These are phyloP conservation scores for Daubentonia madagascariensis DNA, from an alignment of 2,113 vertebrate species.

Conservation along the genomic window DNA sequence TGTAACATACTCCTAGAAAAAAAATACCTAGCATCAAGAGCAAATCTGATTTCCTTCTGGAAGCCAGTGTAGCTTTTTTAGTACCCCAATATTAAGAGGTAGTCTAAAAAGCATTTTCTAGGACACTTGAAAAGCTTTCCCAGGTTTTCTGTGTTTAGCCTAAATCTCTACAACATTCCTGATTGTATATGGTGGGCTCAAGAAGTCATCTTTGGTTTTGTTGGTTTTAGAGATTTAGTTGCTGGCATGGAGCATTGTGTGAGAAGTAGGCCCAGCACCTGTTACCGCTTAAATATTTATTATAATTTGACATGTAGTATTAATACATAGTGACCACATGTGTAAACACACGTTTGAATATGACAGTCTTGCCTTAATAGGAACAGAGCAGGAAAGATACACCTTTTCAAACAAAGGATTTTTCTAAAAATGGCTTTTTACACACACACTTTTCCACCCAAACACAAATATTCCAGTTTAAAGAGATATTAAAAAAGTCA, in stretches of 20 bases:
- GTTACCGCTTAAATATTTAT: constrained; percentile 12
- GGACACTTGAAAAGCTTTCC: not conserved
- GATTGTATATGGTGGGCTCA: not conserved
- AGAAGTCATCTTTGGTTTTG: not conserved
- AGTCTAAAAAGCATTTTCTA: not conserved
- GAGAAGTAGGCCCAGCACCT: not conserved
- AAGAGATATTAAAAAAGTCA: not conserved
- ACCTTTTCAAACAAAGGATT: not conserved
- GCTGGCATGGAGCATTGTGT: not conserved
- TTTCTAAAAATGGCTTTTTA: not conserved
- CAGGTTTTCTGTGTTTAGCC: not conserved
- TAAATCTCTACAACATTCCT: not conserved
- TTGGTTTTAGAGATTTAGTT: not conserved
- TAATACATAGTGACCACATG: not conserved
- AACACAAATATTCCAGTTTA: not conserved
- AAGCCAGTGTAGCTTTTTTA: not conserved
- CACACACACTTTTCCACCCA: not conserved
- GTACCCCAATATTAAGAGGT: not conserved
- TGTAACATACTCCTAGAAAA: not conserved
- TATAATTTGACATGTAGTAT: not conserved
- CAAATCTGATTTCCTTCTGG: not conserved
- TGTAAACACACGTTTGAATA: not conserved
- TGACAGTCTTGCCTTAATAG: not conserved
- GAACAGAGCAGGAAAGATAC: not conserved
- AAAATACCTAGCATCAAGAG: not conserved